Conservation (phyloP, 1,140 invertebrate genomes). For the Drosophila teissieri region DNA sequence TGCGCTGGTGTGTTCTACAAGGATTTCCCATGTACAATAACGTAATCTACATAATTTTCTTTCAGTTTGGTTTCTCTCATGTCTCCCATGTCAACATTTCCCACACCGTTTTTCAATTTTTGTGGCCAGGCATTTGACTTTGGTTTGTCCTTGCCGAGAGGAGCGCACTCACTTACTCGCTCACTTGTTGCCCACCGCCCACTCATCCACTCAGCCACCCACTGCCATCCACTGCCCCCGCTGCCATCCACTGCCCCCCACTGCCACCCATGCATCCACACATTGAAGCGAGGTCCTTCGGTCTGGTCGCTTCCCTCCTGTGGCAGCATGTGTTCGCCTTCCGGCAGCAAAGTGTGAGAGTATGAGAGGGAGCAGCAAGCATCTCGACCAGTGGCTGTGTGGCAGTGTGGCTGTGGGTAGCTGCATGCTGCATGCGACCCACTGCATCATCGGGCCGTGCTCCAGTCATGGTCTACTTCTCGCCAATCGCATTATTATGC, state of each 20-base stretch:
- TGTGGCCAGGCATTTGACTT: constrained; percentile 68
- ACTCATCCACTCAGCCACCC: not conserved
- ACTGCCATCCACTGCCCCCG: not conserved
- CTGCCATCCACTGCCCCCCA: not conserved
- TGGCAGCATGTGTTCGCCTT: constrained; percentile 67
- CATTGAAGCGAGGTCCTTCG: constrained; percentile 8
- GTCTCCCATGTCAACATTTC: constrained; percentile 74
- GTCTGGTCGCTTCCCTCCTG: constrained; percentile 3
- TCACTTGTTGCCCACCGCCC: constrained; percentile 53
- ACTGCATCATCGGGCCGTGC: constrained; percentile 22
- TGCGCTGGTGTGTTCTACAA: constrained; percentile 47
- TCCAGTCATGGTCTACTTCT: constrained; percentile 46
- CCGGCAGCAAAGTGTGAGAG: constrained; percentile 37
- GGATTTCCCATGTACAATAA: constrained; percentile 77
- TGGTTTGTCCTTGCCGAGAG: constrained; percentile 52
- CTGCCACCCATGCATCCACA: not conserved
- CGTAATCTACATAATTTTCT: constrained; percentile 81
- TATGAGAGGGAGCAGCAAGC: not conserved
- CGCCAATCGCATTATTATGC: constrained; percentile 74
- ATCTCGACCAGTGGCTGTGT: constrained; percentile 15
- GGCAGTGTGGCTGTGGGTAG: constrained; percentile 9
- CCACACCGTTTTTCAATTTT: constrained; percentile 69
- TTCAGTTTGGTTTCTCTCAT: constrained; percentile 78
- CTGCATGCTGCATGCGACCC: constrained; percentile 16
- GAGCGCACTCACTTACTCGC: constrained; percentile 15